Base-by-base conservation (phyloP, 2,113 vertebrate species). In the Pseudopodoces humilis region DNA sequence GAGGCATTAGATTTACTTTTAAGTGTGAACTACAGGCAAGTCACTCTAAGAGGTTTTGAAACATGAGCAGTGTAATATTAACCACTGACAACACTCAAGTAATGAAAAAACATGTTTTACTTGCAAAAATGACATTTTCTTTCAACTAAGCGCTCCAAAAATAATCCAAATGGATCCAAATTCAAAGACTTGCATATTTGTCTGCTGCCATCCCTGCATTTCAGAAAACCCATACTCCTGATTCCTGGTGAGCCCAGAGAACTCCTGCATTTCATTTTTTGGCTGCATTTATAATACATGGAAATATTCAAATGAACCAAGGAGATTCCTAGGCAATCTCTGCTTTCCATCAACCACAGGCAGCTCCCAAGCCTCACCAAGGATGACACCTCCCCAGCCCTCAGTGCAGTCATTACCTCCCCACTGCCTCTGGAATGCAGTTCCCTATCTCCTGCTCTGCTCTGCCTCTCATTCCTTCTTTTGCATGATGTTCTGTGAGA, bases 321-420 rank as follows among this genome's bases (percentile, higher is more conserved):
- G 64, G 65, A 92, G 90, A 95, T 85, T 90, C 84, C 84, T 47
- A 13, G 43, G 82, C 93, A 94, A 96, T 95, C 93, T 95, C 84
- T 77, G 92, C 59, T 91, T 55, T 18, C 68, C 87, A 92, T 96
- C 93, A 95, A 17, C 59, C 93, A 85, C 86, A 89, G 70, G 12
- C 53, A 83, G 94, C 78, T 64, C 55, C 83, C 83, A 90, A 4
- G 12, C 25, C 49, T 76, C 63, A 21, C 2, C 23, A 10, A 4
- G 46, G 84, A 27, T 30, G 83, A 59, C 78, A 88, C 70, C 91
- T 87, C 78, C 89, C 47, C 56, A 69, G 67, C 70, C 89, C 33
- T 1, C 47, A 74, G 33, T 10, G 63, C 83, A 83, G 68, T 70
- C 80, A 80, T 87, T 44, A 65, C 43, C 89, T 82, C 77, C 43